Evolutionary conservation across 1,140 invertebrate genomes (phyloP), one percentile per base, ranked within the genome.

Genomic region (Tetranychus urticae): DNA sequence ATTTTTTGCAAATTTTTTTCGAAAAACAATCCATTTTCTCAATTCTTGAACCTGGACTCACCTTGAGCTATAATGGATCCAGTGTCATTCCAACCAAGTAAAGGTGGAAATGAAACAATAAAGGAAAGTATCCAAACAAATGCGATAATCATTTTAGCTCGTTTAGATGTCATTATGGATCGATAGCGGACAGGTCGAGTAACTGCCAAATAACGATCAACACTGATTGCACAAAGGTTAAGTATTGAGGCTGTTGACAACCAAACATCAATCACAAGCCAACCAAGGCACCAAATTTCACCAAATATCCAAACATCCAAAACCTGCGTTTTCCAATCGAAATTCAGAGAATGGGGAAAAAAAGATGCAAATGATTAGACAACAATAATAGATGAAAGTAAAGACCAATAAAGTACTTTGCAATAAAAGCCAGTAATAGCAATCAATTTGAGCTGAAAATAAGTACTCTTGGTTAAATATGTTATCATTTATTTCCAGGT

Each of bases 191-290:
- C 84, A 1, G 92, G 89, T 50, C 88, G 77, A 10, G 90, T 94
- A 58, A 96, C 88, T 0, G 89, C 91, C 68, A 94, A 83, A 75
- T 94, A 97, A 63, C 91, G 79, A 76, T 94, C 90, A 3, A 90
- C 72, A 33, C 86, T 89, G 68, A 93, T 93, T 61, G 76, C 69
- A 62, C 74, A 76, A 37, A 94, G 79, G 73, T 92, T 93, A 59
- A 93, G 76, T 66, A 94, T 96, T 66, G 87, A 91, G 0, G 91
- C 89, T 0, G 91, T 96, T 73, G 90, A 86, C 82, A 96, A 85
- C 84, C 90, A 89, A 1, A 96, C 91, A 72, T 96, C 92, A 33
- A 92, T 81, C 0, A 89, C 88, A 62, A 91, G 74, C 63, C 88
- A 93, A 63, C 88, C 81, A 55, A 85, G 84, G 71, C 88, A 93